A percentile compares a stretch with the other conserved stretches of the same genome.
phyloP scores from a whole-genome alignment of 2,888 invertebrate species.

The Acanthopleura granulata region DNA sequence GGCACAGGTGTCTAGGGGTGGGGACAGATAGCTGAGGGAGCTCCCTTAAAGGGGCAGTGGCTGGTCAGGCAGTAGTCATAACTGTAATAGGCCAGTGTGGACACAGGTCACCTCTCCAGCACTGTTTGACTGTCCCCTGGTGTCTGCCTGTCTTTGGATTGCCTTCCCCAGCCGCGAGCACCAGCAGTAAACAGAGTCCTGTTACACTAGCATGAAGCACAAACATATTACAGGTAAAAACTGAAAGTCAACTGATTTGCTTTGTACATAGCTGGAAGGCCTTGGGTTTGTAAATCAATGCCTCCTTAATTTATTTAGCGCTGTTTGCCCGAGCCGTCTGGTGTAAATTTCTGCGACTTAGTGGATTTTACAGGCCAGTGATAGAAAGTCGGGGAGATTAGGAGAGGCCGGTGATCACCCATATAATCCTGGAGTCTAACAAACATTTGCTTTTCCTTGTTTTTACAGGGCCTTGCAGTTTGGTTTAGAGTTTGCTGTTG shows the following conservation, averaged over 20 bases:
- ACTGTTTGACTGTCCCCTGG: background rate
- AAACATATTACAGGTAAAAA: slow-evolving; percentile 15
- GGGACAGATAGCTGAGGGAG: background rate
- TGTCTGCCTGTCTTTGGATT: no score
- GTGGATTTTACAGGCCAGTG: slow-evolving; percentile 3
- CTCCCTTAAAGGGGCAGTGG: background rate
- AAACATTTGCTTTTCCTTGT: slow-evolving; percentile 17
- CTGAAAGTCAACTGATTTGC: slow-evolving; percentile 12
- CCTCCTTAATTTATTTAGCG: slow-evolving; percentile 3
- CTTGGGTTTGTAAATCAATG: slow-evolving; percentile 13
- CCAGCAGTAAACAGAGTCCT: background rate
- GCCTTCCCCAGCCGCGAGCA: no score
- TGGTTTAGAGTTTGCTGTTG: background rate
- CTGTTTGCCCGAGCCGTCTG: background rate
- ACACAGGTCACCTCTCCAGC: background rate
- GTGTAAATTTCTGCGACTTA: slow-evolving; percentile 10
- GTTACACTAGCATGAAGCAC: background rate
- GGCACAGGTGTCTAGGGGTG: background rate
- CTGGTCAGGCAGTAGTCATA: background rate
- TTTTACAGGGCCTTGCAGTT: slow-evolving; percentile 9
- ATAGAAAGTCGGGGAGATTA: slow-evolving; percentile 6
- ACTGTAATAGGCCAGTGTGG: background rate
- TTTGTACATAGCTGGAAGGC: slow-evolving; percentile 2
- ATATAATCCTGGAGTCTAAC: slow-evolving; percentile 3
- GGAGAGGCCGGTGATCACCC: background rate